Evolutionary conservation across 2,888 invertebrate genomes (phyloP), one percentile per base, ranked within the genome.

Genomic region (Agonopterix subpropinquella): DNA sequence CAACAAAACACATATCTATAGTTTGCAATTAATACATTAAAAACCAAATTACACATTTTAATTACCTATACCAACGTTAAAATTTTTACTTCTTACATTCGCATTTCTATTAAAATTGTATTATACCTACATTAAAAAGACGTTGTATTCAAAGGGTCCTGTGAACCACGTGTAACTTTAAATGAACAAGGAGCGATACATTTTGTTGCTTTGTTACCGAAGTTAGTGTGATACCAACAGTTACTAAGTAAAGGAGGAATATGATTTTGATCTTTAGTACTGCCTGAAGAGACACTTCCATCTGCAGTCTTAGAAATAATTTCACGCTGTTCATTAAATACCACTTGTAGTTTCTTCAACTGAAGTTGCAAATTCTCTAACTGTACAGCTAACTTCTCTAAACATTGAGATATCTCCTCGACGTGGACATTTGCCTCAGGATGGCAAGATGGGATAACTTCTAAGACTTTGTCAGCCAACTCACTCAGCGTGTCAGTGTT

Each of bases 171-270:
- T n/a, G 18, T 43, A 15, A 41, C 41, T 15, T 45, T 45, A 18
- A 41, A 47, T 9, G 36, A 11, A 45, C 45, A 49, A 43, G 49
- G 49, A 11, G 36, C 3, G 9, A 43, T 15, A 37, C 45, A 45
- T 8, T 43, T 41, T 10, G 11, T 8, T 2, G 49, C 49, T 18
- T 43, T 45, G 5, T 36, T 11, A 7, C 45, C 49, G 36, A 41
- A 49, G 11, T 36, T 42, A 15, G 9, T 18, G 37, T 49, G 49
- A 42, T 45, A 49, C 45, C 45, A 42, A 37, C 49, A 49, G 28
- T 28, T 1, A 28, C 28, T 28, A 28, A 28, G 28, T 28, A 28
- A 28, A 28, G 28, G 28, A 28, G 28, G 28, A 28, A 28, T 28
- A 1, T 28, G 28, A 28, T 28, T 28, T 28, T 28, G 28, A 28